These are phyloP conservation scores for Pandion haliaetus DNA, from an alignment of 2,113 vertebrate species.

Conservation along the genomic window DNA sequence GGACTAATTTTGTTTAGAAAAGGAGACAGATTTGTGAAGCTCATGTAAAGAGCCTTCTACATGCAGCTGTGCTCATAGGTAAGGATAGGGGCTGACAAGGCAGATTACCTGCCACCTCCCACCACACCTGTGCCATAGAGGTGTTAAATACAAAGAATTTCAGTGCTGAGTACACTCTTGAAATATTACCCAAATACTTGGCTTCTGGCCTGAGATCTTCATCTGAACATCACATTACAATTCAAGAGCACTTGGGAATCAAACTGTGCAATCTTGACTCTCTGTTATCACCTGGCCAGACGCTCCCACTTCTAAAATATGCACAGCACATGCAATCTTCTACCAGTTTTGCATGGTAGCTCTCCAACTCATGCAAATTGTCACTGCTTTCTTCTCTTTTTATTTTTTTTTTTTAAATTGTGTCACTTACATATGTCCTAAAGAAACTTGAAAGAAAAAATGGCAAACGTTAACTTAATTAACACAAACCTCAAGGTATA, in stretches of 20 bases:
- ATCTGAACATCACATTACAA: background rate
- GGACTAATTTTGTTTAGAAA: background rate
- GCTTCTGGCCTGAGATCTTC: background rate
- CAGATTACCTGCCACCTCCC: background rate
- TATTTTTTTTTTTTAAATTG: background rate
- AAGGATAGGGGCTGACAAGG: background rate
- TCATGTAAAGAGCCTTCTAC: background rate
- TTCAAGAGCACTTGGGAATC: background rate
- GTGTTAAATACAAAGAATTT: background rate
- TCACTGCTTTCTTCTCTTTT: background rate
- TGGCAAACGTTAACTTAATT: background rate
- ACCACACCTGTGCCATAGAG: background rate
- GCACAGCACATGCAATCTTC: background rate
- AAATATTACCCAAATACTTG: background rate
- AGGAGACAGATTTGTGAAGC: background rate
- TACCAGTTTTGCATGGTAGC: background rate
- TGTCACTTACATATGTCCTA: background rate
- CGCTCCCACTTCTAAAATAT: background rate
- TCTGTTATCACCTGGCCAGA: background rate
- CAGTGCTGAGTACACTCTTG: background rate
- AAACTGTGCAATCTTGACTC: background rate
- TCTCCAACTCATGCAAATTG: background rate
- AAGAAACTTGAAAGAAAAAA: background rate
- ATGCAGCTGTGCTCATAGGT: accelerated
- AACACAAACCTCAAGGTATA: background rate